These are phyloP conservation scores for Koerneria pararmatus DNA, from an alignment of 2,888 invertebrate species.

Conservation along the genomic window DNA sequence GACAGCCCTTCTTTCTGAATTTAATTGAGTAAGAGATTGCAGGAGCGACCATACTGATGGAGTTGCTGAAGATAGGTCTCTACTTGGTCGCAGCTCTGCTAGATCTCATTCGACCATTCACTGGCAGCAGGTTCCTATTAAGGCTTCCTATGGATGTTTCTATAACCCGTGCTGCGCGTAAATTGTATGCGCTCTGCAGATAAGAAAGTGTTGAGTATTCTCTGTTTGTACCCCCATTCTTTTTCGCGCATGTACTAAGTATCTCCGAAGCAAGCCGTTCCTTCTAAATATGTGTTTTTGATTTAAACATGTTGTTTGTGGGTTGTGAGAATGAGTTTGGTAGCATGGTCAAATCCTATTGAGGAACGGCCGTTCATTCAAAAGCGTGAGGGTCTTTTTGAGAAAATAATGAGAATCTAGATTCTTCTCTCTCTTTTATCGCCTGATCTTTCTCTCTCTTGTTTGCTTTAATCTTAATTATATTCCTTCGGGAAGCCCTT, in stretches of 20 bases:
- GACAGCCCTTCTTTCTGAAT: too few relatives aligned
- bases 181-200: neutral
- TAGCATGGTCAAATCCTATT: too few relatives aligned
- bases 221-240: neutral
- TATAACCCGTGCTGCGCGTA: neutral
- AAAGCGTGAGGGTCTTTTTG: too few relatives aligned
- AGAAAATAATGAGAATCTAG: too few relatives aligned
- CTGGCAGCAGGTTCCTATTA: constrained; percentile 42
- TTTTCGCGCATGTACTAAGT: neutral
- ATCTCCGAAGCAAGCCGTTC: neutral
- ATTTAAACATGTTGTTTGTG: too few relatives aligned
- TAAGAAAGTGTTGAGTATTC: neutral
- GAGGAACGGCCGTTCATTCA: too few relatives aligned
- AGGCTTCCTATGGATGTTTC: neutral
- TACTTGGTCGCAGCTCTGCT: constrained; percentile 49
- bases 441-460: too few relatives aligned
- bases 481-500: too few relatives aligned
- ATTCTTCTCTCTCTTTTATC: too few relatives aligned
- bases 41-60: constrained; percentile 44
- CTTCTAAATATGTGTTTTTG: neutral
- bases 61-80: constrained; percentile 50
- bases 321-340: too few relatives aligned
- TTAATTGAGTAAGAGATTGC: too few relatives aligned
- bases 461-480: too few relatives aligned
- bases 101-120: constrained; percentile 48